phyloP scores from a whole-genome alignment of 1,140 invertebrate genomes.

The Lerema accius region DNA sequence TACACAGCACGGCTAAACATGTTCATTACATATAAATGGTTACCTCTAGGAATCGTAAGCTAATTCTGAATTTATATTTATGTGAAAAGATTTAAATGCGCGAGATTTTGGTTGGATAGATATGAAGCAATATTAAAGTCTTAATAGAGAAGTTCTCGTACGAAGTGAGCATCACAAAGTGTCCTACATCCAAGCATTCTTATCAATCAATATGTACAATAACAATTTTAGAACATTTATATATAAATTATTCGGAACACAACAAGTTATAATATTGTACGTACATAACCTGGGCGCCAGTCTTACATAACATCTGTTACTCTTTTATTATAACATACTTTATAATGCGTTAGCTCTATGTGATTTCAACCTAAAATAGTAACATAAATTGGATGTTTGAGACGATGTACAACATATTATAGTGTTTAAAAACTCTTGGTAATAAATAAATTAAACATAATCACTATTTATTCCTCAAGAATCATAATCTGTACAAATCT shows the following conservation, averaged over 20 bases:
- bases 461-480: no score
- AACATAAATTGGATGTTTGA: not conserved
- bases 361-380: not conserved
- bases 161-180: conserved; percentile 76
- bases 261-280: conserved; percentile 6
- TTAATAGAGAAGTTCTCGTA: conserved; percentile 78
- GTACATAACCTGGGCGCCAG: conserved; percentile 8
- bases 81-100: conserved; percentile 71
- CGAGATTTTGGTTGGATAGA: conserved; percentile 60
- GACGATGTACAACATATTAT: not conserved
- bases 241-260: conserved; percentile 14
- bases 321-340: not conserved
- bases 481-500: no score
- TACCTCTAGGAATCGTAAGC: conserved; percentile 72
- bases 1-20: conserved; percentile 65
- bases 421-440: no score
- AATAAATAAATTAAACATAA: no score
- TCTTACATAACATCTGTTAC: conserved; percentile 35
- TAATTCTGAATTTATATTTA: conserved; percentile 67
- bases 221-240: conserved; percentile 59
- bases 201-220: conserved; percentile 73
- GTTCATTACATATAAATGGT: conserved; percentile 54
- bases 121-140: conserved; percentile 74
- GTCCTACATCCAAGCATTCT: conserved; percentile 73
- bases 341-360: not conserved